Conservation (phyloP, 2,888 invertebrate species). For the Drosophila algonquin region DNA sequence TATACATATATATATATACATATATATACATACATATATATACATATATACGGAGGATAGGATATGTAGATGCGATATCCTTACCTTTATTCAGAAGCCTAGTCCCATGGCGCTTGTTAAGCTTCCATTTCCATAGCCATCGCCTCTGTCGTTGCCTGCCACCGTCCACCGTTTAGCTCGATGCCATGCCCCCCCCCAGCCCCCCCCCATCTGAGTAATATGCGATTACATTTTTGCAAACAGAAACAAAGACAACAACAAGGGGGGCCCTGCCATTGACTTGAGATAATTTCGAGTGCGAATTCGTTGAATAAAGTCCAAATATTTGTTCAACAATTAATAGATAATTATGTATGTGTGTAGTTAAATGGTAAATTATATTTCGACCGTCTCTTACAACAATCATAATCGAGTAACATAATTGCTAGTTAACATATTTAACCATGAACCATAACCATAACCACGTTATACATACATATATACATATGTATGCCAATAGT, state of each 20-base stretch:
- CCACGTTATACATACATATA: too few species aligned
- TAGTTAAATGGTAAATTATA: too few species aligned
- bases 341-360: conserved; percentile 1
- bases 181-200: not conserved
- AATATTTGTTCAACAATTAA: conserved; percentile 15
- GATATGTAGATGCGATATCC: conserved; percentile 12
- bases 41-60: conserved; percentile 1
- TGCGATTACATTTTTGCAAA: conserved; percentile 14
- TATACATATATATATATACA: conserved; percentile 17
- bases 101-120: conserved; percentile 35
- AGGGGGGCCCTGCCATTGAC: not conserved
- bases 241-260: not conserved
- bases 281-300: not conserved
- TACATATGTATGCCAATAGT: too few species aligned
- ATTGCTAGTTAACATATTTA: too few species aligned
- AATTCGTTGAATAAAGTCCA: conserved; percentile 7
- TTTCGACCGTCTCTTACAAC: too few species aligned
- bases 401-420: too few species aligned
- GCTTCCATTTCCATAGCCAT: not conserved
- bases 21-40: conserved; percentile 44
- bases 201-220: conserved; percentile 22
- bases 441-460: too few species aligned
- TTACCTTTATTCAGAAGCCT: conserved; percentile 8
- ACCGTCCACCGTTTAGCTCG: too few species aligned
- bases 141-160: not conserved